Base-by-base conservation (phyloP, 2,113 vertebrate species). In the Carassius auratus region DNA sequence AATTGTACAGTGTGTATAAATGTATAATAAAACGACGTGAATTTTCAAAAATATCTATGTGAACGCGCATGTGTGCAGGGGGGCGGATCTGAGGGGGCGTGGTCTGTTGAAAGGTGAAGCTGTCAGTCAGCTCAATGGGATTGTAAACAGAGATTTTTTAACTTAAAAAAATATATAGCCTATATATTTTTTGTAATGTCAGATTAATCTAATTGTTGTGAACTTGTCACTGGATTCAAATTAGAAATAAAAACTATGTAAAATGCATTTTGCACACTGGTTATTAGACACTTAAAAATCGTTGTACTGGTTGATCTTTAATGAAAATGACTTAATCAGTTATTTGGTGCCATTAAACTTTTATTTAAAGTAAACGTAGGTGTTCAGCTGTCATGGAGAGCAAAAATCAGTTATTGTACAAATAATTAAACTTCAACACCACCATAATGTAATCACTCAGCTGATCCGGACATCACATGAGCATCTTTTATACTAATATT, bases 1-100 rank as follows among this genome's bases (percentile, higher is more conserved):
- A 93, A 88, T 92, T 95, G 98, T 98, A 93, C 93, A 95, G 91
- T 94, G 96, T 98, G 96, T 98, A 98, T 95, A 93, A 94, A 94
- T 92, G 89, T 91, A 86, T 92, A 94, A 95, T 94, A 94, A 94
- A 90, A 93, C 87, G 87, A 57, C 85, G 86, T 90, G 87, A 92
- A 92, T 90, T 48, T 75, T 85, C 57, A 93, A 15, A 76, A 48
- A 90, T 55, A 85, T 91, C 42, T 45, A 66, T 89, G 88, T 91
- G 81, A 73, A 88, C 86, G 84, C 89, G 87, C 86, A 88, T 73
- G 36, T 77, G 55, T 73, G 48, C 30, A 62, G 3, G 83, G 78
- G 61, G 59, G 71, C 5, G 81, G 38, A 52, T 33, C 30, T 5
- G 5, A 33, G 73, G 26, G 79, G 76, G 82, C 30, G 85, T 80